Percentiles rank a stretch among this genome's conserved stretches.
Conservation (phyloP, 2,888 invertebrate genomes). For the Lacanobia oleracea region DNA sequence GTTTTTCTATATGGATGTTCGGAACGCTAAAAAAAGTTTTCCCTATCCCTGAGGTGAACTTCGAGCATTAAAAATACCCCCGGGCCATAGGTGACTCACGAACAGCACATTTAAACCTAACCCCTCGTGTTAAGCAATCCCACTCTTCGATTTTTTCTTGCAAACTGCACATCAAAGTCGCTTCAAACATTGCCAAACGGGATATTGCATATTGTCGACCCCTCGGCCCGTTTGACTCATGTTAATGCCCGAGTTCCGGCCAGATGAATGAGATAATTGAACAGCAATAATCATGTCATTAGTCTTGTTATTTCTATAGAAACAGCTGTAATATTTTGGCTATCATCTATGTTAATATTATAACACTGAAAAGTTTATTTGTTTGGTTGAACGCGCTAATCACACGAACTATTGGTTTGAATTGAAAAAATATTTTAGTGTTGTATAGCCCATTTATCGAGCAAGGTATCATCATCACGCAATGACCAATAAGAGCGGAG, state of each 20-base stretch:
- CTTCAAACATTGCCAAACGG: slow-evolving; percentile 29
- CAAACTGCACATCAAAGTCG: slow-evolving; percentile 10
- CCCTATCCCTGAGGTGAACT: too few relatives aligned
- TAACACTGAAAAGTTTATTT: too few relatives aligned
- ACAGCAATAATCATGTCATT: slow-evolving; percentile 42
- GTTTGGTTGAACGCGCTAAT: too few relatives aligned
- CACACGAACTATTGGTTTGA: too few relatives aligned
- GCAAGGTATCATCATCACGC: too few relatives aligned
- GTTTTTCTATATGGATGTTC: too few relatives aligned
- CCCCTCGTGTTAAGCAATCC: not conserved
- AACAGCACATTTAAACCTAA: not conserved
- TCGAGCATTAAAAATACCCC: too few relatives aligned
- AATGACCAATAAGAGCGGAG: too few relatives aligned
- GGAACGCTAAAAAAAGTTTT: too few relatives aligned
- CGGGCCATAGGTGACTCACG: too few relatives aligned
- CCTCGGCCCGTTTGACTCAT: slow-evolving; percentile 32
- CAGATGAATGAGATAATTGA: slow-evolving; percentile 53
- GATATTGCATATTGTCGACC: slow-evolving; percentile 55
- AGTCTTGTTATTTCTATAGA: not conserved
- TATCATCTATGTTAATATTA: not conserved
- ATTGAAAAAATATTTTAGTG: too few relatives aligned
- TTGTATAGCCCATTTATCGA: too few relatives aligned
- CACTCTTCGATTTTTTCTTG: slow-evolving; percentile 14
- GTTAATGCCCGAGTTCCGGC: slow-evolving; percentile 48
- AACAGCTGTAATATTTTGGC: not conserved